phyloP scores from a whole-genome alignment of 2,113 vertebrate species.

The Calyptommatus sinebrachiatus region DNA sequence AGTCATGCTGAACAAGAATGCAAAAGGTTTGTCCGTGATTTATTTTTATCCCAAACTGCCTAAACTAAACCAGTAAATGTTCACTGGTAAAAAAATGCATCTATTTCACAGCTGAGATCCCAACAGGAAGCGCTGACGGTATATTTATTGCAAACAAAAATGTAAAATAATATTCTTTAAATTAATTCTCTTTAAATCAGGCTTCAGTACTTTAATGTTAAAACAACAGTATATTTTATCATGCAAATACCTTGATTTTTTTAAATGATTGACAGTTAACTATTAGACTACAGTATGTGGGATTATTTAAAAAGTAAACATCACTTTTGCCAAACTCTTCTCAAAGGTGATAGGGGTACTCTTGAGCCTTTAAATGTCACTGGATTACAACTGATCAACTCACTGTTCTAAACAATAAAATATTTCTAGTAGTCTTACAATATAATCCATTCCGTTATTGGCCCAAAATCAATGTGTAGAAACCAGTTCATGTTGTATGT shows the following conservation, averaged over 20 bases:
- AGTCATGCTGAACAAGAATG: neutral
- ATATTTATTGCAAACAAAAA: neutral
- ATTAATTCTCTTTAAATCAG: neutral
- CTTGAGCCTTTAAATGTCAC: no score
- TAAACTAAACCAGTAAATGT: neutral
- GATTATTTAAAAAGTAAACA: no score
- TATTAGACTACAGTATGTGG: no score
- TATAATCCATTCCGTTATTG: neutral
- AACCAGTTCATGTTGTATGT: neutral
- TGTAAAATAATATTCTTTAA: neutral
- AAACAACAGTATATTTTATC: neutral
- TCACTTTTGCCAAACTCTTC: no score
- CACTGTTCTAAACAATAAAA: no score
- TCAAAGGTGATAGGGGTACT: no score
- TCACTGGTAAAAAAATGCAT: neutral
- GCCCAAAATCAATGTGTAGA: neutral
- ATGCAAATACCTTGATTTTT: no score
- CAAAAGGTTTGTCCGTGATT: neutral
- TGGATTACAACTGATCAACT: no score
- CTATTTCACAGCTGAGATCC: neutral
- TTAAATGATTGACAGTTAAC: no score
- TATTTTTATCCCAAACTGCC: neutral
- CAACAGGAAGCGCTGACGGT: neutral
- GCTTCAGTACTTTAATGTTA: no score
- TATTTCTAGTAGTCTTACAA: neutral